Evolutionary conservation across 2,888 invertebrate species (phyloP), one percentile per base, ranked within the genome.

Genomic region (Globia sparganii): DNA sequence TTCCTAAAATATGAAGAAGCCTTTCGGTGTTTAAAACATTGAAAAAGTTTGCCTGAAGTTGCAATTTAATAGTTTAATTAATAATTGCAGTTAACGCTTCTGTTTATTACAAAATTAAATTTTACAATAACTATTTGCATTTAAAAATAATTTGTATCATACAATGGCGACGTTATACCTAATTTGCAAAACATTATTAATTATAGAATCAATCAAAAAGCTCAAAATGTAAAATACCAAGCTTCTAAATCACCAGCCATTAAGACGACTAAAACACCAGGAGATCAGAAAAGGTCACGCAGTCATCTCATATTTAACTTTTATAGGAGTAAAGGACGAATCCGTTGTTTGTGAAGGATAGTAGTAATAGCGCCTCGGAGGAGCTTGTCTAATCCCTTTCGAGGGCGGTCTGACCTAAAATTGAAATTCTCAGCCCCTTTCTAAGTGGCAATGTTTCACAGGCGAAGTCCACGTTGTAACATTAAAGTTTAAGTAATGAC

Each of bases 401-500:
- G 89, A 89, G 92, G 87, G 86, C 56, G 81, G 81, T 75, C 89
- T 91, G 91, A 93, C 92, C 93, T 93, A 91, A 92, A 94, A 93
- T 93, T 93, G 92, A 93, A 94, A 93, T 93, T 91, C 90, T 87
- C 91, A 90, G 88, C 87, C 91, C 91, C 88, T 89, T 78, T 85
- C 88, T 89, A 91, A 91, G 91, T 90, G 90, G 92, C 90, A 89
- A 91, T 93, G 90, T 91, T 91, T 91, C 89, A 91, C 86, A 85
- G 89, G 81, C 84, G 66, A 72, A 84, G 89, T 91, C 89, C 86
- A 90, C 83, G 88, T 85, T 86, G 86, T 83, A 86, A 89, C 91
- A 91, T 92, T 93, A 91, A 92, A 92, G 90, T 92, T 92, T 91
- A 92, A 92, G 88, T 91, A 91, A 92, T 90, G 90, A 84, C 87